A percentile compares a stretch with the other conserved stretches of the same genome.
These are phyloP conservation scores for Meteorus cinctellus DNA, from an alignment of 2,888 invertebrate genomes.

Conservation along the genomic window DNA sequence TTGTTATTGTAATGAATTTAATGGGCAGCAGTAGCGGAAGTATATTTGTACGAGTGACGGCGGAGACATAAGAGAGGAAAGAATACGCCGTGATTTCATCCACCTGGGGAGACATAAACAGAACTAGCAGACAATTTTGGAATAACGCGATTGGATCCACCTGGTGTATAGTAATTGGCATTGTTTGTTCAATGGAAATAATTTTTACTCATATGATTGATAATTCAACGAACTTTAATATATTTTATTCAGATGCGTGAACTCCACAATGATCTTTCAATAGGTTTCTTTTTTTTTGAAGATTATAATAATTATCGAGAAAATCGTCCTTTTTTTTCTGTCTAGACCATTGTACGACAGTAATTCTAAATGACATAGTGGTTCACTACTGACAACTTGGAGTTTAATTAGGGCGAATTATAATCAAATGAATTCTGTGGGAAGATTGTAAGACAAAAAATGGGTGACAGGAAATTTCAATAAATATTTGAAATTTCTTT, in stretches of 20 bases:
- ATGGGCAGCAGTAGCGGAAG: constrained; percentile 48
- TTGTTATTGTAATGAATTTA: constrained; percentile 53
- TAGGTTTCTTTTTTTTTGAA: too few relatives aligned
- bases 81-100: constrained; percentile 61
- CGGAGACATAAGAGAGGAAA: constrained; percentile 30
- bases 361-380: too few relatives aligned
- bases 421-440: too few relatives aligned
- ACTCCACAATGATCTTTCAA: too few relatives aligned
- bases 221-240: not conserved
- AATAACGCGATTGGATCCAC: constrained; percentile 62
- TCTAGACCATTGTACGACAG: too few relatives aligned
- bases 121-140: constrained; percentile 54
- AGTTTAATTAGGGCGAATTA: too few relatives aligned
- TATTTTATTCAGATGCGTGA: too few relatives aligned
- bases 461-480: not conserved
- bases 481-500: not conserved
- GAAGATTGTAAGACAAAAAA: too few relatives aligned
- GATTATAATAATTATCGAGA: too few relatives aligned
- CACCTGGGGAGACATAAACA: constrained; percentile 66
- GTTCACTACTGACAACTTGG: too few relatives aligned
- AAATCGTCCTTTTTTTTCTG: too few relatives aligned
- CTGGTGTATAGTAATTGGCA: constrained; percentile 52
- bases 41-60: constrained; percentile 30
- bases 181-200: not conserved
- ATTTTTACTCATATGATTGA: too few relatives aligned